phyloP scores from a whole-genome alignment of 2,888 invertebrate genomes.

The Eupithecia inturbata region DNA sequence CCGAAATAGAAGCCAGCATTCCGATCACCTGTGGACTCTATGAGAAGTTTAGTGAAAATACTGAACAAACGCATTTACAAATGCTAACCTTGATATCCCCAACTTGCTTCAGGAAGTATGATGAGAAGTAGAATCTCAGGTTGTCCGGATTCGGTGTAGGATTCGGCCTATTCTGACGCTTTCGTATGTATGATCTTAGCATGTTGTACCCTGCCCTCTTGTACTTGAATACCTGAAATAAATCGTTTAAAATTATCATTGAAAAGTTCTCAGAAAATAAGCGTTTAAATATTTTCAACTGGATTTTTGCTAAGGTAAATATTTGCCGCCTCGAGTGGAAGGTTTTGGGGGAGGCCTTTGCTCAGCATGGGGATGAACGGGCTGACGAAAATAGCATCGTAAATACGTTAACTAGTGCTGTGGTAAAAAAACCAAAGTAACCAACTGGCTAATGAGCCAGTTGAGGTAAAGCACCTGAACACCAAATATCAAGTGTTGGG shows the following conservation, averaged over 20 bases:
- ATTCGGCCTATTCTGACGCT: conserved; percentile 51
- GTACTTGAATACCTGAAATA: conserved; percentile 62
- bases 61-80: too few species aligned
- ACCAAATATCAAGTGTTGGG: not conserved
- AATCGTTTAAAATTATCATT: not conserved
- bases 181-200: conserved; percentile 62
- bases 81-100: conserved; percentile 73
- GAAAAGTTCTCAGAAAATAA: not conserved
- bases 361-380: not conserved
- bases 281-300: not conserved
- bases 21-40: too few species aligned
- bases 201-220: conserved; percentile 70
- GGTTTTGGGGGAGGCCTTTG: not conserved
- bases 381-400: not conserved
- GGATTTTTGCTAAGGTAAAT: not conserved
- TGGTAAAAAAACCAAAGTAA: not conserved
- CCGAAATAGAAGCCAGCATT: too few species aligned
- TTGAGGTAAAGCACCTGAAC: too few species aligned
- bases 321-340: not conserved
- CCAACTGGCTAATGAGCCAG: not conserved
- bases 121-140: conserved; percentile 75
- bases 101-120: conserved; percentile 75
- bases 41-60: too few species aligned
- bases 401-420: not conserved
- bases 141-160: conserved; percentile 54